phyloP scores from a whole-genome alignment of 2,888 invertebrate species.

The Nesidiocoris tenuis region DNA sequence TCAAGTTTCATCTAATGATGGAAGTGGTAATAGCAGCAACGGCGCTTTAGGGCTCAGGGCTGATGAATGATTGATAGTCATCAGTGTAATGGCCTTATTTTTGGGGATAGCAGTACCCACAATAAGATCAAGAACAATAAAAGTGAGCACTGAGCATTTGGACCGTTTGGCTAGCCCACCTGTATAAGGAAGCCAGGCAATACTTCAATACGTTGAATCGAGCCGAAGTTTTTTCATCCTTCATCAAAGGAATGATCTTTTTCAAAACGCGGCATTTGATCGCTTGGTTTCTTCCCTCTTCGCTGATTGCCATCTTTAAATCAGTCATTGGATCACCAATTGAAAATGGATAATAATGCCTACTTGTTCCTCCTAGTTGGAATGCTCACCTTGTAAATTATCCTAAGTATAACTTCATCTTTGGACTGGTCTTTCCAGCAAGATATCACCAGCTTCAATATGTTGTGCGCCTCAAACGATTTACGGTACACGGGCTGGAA shows the following conservation, averaged over 20 bases:
- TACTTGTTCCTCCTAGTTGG: too few species aligned
- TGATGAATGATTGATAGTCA: too few species aligned
- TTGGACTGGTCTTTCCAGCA: slow-evolving; percentile 30
- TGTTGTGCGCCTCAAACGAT: slow-evolving; percentile 33
- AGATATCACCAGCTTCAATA: slow-evolving; percentile 22
- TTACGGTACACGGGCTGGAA: slow-evolving; percentile 31
- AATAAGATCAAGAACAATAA: too few species aligned
- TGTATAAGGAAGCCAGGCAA: slow-evolving; percentile 28
- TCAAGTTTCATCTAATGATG: too few species aligned
- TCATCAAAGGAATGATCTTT: slow-evolving; percentile 20
- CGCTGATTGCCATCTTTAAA: slow-evolving; percentile 27
- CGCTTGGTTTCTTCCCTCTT: slow-evolving; percentile 27
- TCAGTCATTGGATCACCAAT: too few species aligned
- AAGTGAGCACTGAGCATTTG: too few species aligned
- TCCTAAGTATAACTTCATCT: slow-evolving; percentile 35
- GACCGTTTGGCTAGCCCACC: too few species aligned
- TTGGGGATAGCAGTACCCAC: too few species aligned
- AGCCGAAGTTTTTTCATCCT: slow-evolving; percentile 21
- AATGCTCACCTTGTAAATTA: slow-evolving; percentile 38
- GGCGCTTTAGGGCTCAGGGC: too few species aligned
- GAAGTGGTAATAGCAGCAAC: too few species aligned
- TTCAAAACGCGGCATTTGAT: slow-evolving; percentile 23
- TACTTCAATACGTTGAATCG: slow-evolving; percentile 29
- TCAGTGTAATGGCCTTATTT: too few species aligned
- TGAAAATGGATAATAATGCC: neutral